phyloP scores from a whole-genome alignment of 2,113 vertebrate species.

The Chaenogobius annularis region DNA sequence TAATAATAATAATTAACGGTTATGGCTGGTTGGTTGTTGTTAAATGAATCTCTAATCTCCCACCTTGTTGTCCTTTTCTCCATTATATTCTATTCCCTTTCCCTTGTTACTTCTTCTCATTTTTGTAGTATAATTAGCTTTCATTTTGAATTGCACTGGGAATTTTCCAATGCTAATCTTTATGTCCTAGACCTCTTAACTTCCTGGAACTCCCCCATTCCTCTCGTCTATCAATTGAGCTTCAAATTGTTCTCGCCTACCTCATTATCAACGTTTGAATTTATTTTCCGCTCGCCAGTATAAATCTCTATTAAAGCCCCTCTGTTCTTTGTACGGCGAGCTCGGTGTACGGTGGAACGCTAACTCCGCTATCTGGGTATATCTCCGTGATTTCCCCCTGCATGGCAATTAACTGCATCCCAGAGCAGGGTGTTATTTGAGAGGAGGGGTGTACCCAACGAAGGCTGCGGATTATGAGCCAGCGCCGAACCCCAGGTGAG shows the following conservation, averaged over 20 bases:
- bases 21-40: neutral
- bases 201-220: slow-evolving; percentile 66
- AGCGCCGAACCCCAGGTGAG: slow-evolving; percentile 60
- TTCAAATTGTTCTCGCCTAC: slow-evolving; percentile 84
- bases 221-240: slow-evolving; percentile 75
- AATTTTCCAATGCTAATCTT: slow-evolving; percentile 83
- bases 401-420: slow-evolving; percentile 80
- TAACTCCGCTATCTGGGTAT: slow-evolving; percentile 79
- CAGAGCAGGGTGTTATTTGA: slow-evolving; percentile 73
- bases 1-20: neutral
- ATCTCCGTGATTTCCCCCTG: slow-evolving; percentile 73
- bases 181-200: slow-evolving; percentile 85
- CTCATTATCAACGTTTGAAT: slow-evolving; percentile 86
- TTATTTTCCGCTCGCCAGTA: slow-evolving; percentile 76
- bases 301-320: slow-evolving; percentile 86
- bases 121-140: slow-evolving; percentile 82
- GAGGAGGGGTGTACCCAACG: slow-evolving; percentile 66
- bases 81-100: slow-evolving; percentile 32
- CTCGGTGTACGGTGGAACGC: slow-evolving; percentile 68
- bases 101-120: slow-evolving; percentile 53
- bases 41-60: slow-evolving; percentile 50
- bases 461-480: slow-evolving; percentile 67
- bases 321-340: slow-evolving; percentile 72
- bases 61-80: slow-evolving; percentile 52
- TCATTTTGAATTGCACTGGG: slow-evolving; percentile 78